Conservation (phyloP, 1,140 invertebrate species). For the Meloidogyne exigua region DNA sequence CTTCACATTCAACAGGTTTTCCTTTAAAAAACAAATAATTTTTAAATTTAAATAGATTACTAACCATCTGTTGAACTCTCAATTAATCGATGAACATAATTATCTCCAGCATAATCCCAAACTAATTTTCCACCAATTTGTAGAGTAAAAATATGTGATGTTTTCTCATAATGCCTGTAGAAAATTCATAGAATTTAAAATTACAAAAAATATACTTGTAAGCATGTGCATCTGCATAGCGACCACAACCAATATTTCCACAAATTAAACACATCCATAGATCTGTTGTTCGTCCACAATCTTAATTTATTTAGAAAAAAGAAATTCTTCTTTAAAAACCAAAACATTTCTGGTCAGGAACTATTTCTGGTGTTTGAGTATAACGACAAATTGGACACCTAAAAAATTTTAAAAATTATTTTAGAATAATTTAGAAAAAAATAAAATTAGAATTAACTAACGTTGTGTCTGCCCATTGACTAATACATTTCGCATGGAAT, state of each 20-base stretch:
- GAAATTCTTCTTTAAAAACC: background rate
- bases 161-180: conserved; percentile 83
- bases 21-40: conserved; percentile 76
- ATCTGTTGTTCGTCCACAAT: conserved; percentile 74
- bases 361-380: conserved; percentile 77
- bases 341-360: conserved; percentile 74
- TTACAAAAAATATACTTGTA: conserved; percentile 67
- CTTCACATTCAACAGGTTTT: conserved; percentile 78
- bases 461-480: conserved; percentile 91
- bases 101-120: conserved; percentile 83
- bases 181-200: conserved; percentile 20
- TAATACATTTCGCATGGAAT: conserved; percentile 89
- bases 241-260: conserved; percentile 92
- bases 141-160: conserved; percentile 93
- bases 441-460: conserved; percentile 37
- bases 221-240: conserved; percentile 75
- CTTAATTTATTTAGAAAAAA: conserved; percentile 67
- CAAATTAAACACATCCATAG: conserved; percentile 99
- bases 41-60: conserved; percentile 15
- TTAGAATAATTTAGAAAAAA: conserved; percentile 3
- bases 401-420: conserved; percentile 33
- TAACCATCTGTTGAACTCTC: conserved; percentile 37
- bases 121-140: conserved; percentile 91
- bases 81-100: conserved; percentile 68
- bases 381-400: conserved; percentile 75